These are phyloP conservation scores for Melanerpes formicivorus DNA, from an alignment of 2,113 vertebrate species.

Conservation along the genomic window DNA sequence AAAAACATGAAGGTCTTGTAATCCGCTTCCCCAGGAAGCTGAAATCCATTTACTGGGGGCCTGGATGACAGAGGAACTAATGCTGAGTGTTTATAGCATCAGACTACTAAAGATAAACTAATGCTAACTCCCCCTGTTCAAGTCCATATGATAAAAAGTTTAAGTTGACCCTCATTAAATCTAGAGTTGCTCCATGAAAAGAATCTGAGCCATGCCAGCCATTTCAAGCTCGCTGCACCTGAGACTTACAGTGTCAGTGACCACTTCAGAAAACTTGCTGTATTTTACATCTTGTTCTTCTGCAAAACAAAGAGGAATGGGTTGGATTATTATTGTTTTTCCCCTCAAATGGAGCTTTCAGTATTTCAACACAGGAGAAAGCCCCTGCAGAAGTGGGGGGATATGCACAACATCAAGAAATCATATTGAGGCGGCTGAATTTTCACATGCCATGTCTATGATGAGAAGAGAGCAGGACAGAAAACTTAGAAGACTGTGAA, in stretches of 20 bases:
- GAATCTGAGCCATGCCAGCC: background rate
- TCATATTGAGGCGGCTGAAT: background rate
- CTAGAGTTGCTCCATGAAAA: background rate
- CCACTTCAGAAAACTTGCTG: background rate
- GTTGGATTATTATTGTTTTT: background rate
- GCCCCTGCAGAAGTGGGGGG: background rate
- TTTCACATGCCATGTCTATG: background rate
- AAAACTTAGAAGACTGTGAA: background rate
- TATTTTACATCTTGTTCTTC: background rate
- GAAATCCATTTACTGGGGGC: background rate
- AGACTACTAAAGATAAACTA: conserved; percentile 5
- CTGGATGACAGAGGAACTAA: background rate
- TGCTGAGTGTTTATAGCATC: background rate
- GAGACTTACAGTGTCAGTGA: background rate
- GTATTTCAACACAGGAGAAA: conserved; percentile 16
- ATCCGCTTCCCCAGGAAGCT: background rate
- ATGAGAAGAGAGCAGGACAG: background rate
- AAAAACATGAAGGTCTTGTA: background rate
- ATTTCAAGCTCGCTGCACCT: background rate
- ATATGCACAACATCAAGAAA: background rate
- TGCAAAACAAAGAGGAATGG: background rate
- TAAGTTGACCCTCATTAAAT: background rate
- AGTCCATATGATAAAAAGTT: background rate
- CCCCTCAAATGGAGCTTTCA: background rate
- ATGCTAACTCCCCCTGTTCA: background rate